Conservation (phyloP, 2,113 vertebrate genomes). For the Oncorhynchus tshawytscha region DNA sequence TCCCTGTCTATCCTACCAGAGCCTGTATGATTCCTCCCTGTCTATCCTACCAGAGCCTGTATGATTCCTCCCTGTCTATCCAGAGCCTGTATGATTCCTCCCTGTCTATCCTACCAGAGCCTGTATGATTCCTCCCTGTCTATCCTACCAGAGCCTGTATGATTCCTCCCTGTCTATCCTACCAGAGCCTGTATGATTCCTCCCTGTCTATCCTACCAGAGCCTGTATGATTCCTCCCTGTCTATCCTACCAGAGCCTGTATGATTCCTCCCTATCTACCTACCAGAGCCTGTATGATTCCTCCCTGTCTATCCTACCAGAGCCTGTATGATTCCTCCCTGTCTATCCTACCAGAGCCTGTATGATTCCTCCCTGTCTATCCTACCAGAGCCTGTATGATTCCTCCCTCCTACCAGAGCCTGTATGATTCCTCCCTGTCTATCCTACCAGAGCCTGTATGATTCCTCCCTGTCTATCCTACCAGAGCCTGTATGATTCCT, state of each 20-base stretch:
- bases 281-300: slow-evolving; percentile 56
- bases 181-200: too few relatives aligned
- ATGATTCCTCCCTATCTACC: neutral
- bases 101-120: slow-evolving; percentile 52
- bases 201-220: too few relatives aligned
- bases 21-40: slow-evolving; percentile 15
- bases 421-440: too few relatives aligned
- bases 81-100: slow-evolving; percentile 58
- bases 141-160: too few relatives aligned
- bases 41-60: too few relatives aligned
- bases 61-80: too few relatives aligned
- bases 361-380: neutral
- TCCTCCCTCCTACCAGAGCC: too few relatives aligned
- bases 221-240: too few relatives aligned
- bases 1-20: slow-evolving; percentile 50
- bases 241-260: slow-evolving; percentile 56
- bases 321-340: too few relatives aligned
- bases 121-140: slow-evolving; percentile 6
- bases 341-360: slow-evolving; percentile 56
- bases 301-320: too few relatives aligned
- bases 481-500: slow-evolving; percentile 56
- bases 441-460: slow-evolving; percentile 56
- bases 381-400: slow-evolving; percentile 56
- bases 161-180: too few relatives aligned
- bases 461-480: neutral